Base-by-base conservation (phyloP, 92 coral and sea anemone species). In the Porites cylindrica region DNA sequence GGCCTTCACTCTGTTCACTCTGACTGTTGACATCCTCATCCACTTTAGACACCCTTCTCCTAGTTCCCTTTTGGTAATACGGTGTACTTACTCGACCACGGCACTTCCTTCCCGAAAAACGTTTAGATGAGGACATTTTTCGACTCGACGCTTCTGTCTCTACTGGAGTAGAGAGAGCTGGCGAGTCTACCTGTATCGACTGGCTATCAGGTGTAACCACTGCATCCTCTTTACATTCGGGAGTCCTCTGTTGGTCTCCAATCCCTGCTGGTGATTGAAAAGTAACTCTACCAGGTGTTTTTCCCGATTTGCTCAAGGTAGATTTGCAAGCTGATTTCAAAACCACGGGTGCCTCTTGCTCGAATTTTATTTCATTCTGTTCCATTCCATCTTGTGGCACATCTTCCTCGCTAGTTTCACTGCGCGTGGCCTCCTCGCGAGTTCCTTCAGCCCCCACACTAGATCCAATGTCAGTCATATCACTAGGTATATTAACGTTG, bases 281-380 rank as follows among this genome's bases (percentile, higher is more conserved):
- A 1, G 77, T 85, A 6, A 85, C 89, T 56, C 20, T 69, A 43
- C 86, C 86, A 5, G 60, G 12, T 1, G 56, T 2, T 60, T 66
- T 85, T 0, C 73, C 66, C 50, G 81, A 75, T 78, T 60, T 76
- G 63, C 10, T 29, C 8, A 6, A 7, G 1, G 86, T 47, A 1
- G 86, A 19, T 43, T 82, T 82, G 70, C 80, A 20, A 61, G 87
- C 87, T 72, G 87, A 83, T 50, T 83, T 74, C 72, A 83, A 83
- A 72, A 24, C 70, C 9, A 51, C 64, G 6, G 20, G 74, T 51
- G 17, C 12, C 23, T 63, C 2, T 20, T 73, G 50, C 26, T 60
- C 76, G 51, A 58, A 65, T 50, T 81, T 70, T 67, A 79, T 58
- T 51, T 63, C 47, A 14, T 50, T 65, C 19, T 66, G 11, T 11